Percentiles rank a stretch among this genome's conserved stretches.
These are phyloP conservation scores for Nymphalis c-album DNA, from an alignment of 2,888 invertebrate species.

Conservation along the genomic window DNA sequence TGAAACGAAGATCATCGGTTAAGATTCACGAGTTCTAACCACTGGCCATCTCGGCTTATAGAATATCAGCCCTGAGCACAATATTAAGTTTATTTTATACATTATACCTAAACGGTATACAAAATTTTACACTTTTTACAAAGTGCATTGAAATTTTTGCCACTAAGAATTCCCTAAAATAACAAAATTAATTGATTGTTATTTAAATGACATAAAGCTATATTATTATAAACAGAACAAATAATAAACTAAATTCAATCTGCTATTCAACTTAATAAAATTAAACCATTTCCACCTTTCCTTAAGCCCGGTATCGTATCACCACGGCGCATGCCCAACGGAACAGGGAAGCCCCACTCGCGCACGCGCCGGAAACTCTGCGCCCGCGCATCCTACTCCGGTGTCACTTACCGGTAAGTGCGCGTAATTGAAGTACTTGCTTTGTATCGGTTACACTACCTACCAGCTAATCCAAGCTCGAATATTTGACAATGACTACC, in stretches of 20 bases:
- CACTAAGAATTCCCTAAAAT: no score
- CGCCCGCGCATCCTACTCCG: conserved; percentile 70
- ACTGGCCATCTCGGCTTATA: no score
- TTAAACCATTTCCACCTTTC: conserved; percentile 10
- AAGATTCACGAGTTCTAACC: no score
- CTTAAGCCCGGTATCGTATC: conserved; percentile 11
- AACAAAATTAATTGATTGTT: not conserved
- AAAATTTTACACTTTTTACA: no score
- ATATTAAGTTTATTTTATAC: no score
- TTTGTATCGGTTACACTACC: conserved; percentile 36
- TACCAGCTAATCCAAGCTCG: not conserved
- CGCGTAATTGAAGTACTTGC: conserved; percentile 51
- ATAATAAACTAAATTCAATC: not conserved
- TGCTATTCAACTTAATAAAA: not conserved
- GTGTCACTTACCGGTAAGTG: conserved; percentile 66
- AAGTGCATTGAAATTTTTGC: no score
- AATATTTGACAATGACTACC: not conserved
- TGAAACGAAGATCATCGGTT: no score
- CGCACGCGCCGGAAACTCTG: conserved; percentile 74
- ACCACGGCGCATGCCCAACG: conserved; percentile 44
- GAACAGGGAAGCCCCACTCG: conserved; percentile 77
- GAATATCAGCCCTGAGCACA: no score
- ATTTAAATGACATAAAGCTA: not conserved
- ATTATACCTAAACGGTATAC: no score
- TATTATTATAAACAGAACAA: not conserved